Evolutionary conservation across 2,113 vertebrate genomes (phyloP), one percentile per base, ranked within the genome.

Genomic region (Phylloscopus whistleri): DNA sequence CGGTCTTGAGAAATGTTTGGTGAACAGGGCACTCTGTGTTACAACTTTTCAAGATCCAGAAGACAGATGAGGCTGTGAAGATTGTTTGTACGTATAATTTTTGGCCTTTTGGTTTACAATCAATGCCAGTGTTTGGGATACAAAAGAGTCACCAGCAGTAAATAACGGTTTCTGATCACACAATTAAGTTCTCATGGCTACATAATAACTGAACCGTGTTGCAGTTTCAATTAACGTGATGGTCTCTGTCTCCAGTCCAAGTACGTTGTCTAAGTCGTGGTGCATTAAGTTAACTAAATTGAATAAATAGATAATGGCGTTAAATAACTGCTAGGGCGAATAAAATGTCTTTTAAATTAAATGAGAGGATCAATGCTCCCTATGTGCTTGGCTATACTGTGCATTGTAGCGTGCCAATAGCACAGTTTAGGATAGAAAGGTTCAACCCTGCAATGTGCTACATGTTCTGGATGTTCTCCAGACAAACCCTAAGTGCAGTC

Each of bases 261-360:
- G 80, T 81, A n/a, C 9, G 41, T 83, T 92, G 75, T 84, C 55
- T 70, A 80, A 91, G 89, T 55, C 74, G 48, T 80, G 59, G 43
- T 84, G 59, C 60, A 67, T 90, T 92, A 94, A 62, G 53, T 69
- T 84, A 84, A 94, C 67, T 77, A 77, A 73, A 86, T 46, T 84
- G 69, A 75, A 63, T 67, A 89, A 83, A 94, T 53, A 77, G 43
- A 49, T 63, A 81, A 86, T 44, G 56, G 20, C 53, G 10, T 75
- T 81, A 86, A 88, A 83, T 74, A 93, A 92, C 55, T 91, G 30
- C 51, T 67, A 55, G 43, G 7, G 26, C 15, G 44, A 91, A 92
- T 43, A 82, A 94, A 91, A 83, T 30, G 19, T 37, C 13, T 93
- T 77, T 88, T 78, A 76, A 79, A 88, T 60, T 3, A 85, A 90